Conservation (phyloP, 2,797 vertebrate genomes). For the Channa striata region DNA sequence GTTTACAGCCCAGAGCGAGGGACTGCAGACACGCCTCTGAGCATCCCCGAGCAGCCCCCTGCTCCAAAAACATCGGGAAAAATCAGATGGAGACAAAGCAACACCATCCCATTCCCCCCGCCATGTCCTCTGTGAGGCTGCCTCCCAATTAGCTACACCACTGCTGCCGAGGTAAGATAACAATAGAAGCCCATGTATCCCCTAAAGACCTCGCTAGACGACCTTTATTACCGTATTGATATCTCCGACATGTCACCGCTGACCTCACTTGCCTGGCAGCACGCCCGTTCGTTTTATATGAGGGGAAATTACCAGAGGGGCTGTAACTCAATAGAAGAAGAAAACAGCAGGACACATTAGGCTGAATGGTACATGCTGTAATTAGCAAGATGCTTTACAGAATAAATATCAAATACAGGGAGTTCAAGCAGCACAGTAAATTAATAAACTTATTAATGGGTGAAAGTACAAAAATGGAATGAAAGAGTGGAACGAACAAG, state of each 20-base stretch:
- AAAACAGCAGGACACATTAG: conserved; percentile 67
- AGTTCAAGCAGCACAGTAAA: conserved; percentile 54
- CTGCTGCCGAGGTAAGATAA: conserved; percentile 72
- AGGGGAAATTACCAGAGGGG: conserved; percentile 50
- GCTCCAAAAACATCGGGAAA: conserved; percentile 34
- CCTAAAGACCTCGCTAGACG: conserved; percentile 73
- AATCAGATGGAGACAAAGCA: conserved; percentile 59
- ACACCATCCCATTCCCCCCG: conserved; percentile 25
- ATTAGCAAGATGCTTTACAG: conserved; percentile 68
- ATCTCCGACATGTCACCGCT: conserved; percentile 65
- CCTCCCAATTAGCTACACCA: conserved; percentile 70
- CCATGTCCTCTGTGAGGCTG: conserved; percentile 48
- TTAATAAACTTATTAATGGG: conserved; percentile 31
- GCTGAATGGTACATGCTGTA: conserved; percentile 67
- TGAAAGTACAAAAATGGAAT: conserved; percentile 38
- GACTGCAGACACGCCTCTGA: conserved; percentile 49
- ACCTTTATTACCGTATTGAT: conserved; percentile 75
- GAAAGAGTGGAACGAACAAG: conserved; percentile 38
- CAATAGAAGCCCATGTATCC: conserved; percentile 75
- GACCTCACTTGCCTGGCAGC: conserved; percentile 65
- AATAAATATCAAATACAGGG: conserved; percentile 74
- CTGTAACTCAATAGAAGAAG: conserved; percentile 60
- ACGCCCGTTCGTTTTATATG: conserved; percentile 52
- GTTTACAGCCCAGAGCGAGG: conserved; percentile 59
- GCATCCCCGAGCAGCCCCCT: conserved; percentile 32